These are phyloP conservation scores for Silurus meridionalis DNA, from an alignment of 2,113 vertebrate species.

Conservation along the genomic window DNA sequence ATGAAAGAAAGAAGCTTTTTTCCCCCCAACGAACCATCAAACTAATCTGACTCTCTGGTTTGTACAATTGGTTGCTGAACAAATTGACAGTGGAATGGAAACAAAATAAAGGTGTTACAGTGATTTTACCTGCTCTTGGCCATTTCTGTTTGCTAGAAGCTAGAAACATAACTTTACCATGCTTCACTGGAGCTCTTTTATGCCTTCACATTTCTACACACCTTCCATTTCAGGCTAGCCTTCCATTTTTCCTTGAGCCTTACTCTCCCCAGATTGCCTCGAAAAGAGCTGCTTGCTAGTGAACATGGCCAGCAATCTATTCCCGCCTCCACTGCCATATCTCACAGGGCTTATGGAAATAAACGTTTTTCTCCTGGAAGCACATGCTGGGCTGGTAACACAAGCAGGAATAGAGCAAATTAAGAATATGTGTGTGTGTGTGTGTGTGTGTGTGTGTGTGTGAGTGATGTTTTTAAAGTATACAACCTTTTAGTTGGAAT, in stretches of 20 bases:
- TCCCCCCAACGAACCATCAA: not conserved
- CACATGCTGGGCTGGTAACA: not conserved
- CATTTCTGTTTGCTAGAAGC: not conserved
- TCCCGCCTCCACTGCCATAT: slow-evolving; percentile 9
- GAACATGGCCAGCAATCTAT: slow-evolving; percentile 3
- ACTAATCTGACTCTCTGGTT: not conserved
- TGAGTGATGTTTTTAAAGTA: not conserved
- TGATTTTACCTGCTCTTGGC: not conserved
- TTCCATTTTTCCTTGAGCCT: not conserved
- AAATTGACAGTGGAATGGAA: not conserved
- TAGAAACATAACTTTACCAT: not conserved
- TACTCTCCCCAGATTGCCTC: slow-evolving; percentile 26
- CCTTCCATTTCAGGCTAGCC: not conserved
- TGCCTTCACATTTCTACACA: slow-evolving; percentile 15
- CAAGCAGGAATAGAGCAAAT: not conserved
- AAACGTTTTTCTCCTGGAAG: slow-evolving; percentile 50
- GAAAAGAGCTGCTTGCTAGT: slow-evolving; percentile 20
- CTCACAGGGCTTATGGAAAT: slow-evolving; percentile 58
- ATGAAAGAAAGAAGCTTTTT: not conserved
- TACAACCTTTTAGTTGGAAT: not conserved
- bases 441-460: not conserved
- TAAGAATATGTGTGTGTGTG: not conserved
- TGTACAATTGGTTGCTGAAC: not conserved
- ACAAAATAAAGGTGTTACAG: not conserved
- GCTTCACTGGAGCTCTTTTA: not conserved